Percentiles rank a stretch among this genome's conserved stretches.
Conservation (phyloP, 2,888 invertebrate genomes). For the Ochropleura leucogaster region DNA sequence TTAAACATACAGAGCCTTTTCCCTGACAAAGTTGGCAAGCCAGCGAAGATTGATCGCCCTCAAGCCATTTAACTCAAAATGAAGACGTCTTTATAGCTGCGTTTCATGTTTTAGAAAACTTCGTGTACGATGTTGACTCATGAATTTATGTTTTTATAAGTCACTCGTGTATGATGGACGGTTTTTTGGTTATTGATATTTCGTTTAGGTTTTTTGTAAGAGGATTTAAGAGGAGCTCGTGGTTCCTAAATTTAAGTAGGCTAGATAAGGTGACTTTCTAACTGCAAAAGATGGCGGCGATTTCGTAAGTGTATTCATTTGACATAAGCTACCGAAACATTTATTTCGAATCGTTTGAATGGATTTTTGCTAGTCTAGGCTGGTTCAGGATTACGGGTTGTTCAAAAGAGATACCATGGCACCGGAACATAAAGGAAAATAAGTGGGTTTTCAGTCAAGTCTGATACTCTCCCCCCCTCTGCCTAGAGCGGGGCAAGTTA, state of each 20-base stretch:
- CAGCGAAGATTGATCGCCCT: slow-evolving; percentile 76
- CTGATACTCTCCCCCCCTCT: too few relatives aligned
- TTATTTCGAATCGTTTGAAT: too few relatives aligned
- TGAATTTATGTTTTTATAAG: slow-evolving; percentile 62
- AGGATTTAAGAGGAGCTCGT: too few relatives aligned
- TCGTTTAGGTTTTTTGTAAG: not conserved
- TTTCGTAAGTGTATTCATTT: too few relatives aligned
- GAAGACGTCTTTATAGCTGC: slow-evolving; percentile 67
- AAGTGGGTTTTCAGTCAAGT: too few relatives aligned
- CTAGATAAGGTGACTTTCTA: too few relatives aligned
- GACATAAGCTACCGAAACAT: not conserved
- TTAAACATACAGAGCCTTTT: slow-evolving; percentile 63
- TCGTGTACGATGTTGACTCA: slow-evolving; percentile 47
- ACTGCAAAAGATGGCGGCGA: too few relatives aligned
- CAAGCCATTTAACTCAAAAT: slow-evolving; percentile 67
- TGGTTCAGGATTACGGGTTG: too few relatives aligned
- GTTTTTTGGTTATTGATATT: slow-evolving; percentile 31
- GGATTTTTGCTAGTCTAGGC: not conserved
- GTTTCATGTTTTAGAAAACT: slow-evolving; percentile 62
- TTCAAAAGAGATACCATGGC: too few relatives aligned
- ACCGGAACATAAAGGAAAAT: too few relatives aligned
- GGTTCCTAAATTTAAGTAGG: too few relatives aligned
- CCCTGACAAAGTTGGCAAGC: slow-evolving; percentile 74
- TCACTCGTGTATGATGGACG: slow-evolving; percentile 50
- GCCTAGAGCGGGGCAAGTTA: too few relatives aligned